Base-by-base conservation (phyloP, 2,113 vertebrate genomes). In the Hylia prasina region DNA sequence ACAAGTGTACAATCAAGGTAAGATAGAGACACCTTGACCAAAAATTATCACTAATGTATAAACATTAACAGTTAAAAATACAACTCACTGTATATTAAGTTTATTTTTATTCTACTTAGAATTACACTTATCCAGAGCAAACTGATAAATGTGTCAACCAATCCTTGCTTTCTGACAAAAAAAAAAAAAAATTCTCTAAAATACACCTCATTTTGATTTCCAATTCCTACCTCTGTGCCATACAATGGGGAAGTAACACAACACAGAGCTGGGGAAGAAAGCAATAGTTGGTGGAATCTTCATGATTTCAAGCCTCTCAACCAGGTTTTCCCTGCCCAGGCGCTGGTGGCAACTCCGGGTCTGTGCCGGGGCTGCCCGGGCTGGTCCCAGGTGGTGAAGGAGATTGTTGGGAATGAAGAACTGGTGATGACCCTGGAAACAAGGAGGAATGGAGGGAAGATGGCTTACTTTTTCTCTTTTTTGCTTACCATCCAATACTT, bases 161-260 rank as follows among this genome's bases (percentile, higher is more conserved):
- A 42, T 58, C 5, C 7, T 35, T 12, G 30, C 40, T 33, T 58
- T 58, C 39, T 47, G 6, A 20, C 7, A 3, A 12, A 40, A 23
- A 13, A 31, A 2, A 39, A 27, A 53, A 22, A 8, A 23, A 2
- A 42, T 13, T 22, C 31, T 39, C 14, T 23, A 21, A 48, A 25
- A 16, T 27, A 66, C 15, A 51, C 10, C 3, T 47, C 9, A 65
- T 57, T 70, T 57, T 4, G 1, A 13, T 54, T 81, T 76, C n/a
- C 30, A 53, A 5, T 23, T 18, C 7, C 2, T 23, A 56, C 14
- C 13, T 28, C 4, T 16, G 9, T n/a, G 25, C 15, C 0, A 0
- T 25, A 13, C 44, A 64, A 42, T 2, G 8, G 11, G n/a, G 39
- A 42, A 10, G 22, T 18, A 44, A 47, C 16, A 40, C 30, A 77